Evolutionary conservation across 2,797 vertebrate species (phyloP).

Genomic region (Oceanodroma leucorhoa): DNA sequence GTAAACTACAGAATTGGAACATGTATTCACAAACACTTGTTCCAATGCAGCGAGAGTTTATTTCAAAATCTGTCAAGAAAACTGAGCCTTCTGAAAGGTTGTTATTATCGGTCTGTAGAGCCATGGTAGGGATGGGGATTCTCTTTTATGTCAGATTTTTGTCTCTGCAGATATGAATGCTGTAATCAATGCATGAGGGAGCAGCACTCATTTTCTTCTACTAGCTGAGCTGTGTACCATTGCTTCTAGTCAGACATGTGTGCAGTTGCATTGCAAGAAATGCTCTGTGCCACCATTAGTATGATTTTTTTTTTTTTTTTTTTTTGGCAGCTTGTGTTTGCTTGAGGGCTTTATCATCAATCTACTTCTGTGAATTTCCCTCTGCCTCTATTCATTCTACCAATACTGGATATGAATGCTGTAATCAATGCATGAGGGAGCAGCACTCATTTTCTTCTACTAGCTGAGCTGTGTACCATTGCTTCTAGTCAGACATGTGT

Average conservation of each 20-base stretch:
- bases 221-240: background rate
- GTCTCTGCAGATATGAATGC: conserved; percentile 3
- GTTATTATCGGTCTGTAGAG: background rate
- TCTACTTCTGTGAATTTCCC: too few relatives aligned
- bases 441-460: background rate
- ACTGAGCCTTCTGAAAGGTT: background rate
- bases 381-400: too few relatives aligned
- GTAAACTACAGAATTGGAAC: background rate
- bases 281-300: conserved; percentile 21
- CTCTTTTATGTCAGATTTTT: conserved; percentile 32
- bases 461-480: background rate
- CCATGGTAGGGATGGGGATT: background rate
- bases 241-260: background rate
- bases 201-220: background rate
- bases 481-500: background rate
- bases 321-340: too few relatives aligned
- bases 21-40: background rate
- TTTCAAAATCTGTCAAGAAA: background rate
- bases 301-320: background rate
- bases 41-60: background rate
- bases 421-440: conserved; percentile 20
- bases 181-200: conserved; percentile 26
- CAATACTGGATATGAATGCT: background rate
- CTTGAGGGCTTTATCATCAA: too few relatives aligned
- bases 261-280: background rate